Evolutionary conservation across 37 sponge, comb jelly and placozoan species (phyloP).

Genomic region (Haliclona indistincta): DNA sequence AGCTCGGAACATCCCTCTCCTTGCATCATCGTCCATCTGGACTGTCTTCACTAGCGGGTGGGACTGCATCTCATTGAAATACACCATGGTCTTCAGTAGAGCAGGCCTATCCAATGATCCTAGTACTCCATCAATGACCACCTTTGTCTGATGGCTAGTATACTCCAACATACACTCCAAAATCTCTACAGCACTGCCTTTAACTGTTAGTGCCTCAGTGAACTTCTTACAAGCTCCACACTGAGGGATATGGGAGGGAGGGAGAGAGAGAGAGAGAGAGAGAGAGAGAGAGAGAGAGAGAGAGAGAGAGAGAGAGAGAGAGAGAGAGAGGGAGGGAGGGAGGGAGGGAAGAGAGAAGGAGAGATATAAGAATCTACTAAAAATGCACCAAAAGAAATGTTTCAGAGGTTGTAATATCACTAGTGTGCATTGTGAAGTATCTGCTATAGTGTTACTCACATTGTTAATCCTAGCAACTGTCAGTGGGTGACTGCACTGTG

Average conservation of each 20-base stretch:
- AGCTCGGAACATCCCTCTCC: slow-evolving; percentile 37
- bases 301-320: slow-evolving; percentile 3
- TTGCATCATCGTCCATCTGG: slow-evolving; percentile 44
- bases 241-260: too few relatives aligned
- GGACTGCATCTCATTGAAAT: slow-evolving; percentile 47
- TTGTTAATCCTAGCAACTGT: too few relatives aligned
- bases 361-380: too few relatives aligned
- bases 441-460: too few relatives aligned
- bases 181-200: slow-evolving; percentile 33
- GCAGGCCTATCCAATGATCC: slow-evolving; percentile 22
- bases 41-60: slow-evolving; percentile 28
- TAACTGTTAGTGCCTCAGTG: too few relatives aligned
- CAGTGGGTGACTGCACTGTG: too few relatives aligned
- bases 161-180: slow-evolving; percentile 43
- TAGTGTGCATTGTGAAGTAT: too few relatives aligned
- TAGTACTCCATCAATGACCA: slow-evolving; percentile 12
- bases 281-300: background rate
- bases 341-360: too few relatives aligned
- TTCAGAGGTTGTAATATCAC: too few relatives aligned
- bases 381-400: too few relatives aligned
- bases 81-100: slow-evolving; percentile 20
- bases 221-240: too few relatives aligned
- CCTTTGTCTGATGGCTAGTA: slow-evolving; percentile 20
- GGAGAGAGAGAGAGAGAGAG: background rate
- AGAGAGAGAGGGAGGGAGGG: background rate